Conservation (phyloP, 1,140 invertebrate species). For the Archivesica marissinica region DNA sequence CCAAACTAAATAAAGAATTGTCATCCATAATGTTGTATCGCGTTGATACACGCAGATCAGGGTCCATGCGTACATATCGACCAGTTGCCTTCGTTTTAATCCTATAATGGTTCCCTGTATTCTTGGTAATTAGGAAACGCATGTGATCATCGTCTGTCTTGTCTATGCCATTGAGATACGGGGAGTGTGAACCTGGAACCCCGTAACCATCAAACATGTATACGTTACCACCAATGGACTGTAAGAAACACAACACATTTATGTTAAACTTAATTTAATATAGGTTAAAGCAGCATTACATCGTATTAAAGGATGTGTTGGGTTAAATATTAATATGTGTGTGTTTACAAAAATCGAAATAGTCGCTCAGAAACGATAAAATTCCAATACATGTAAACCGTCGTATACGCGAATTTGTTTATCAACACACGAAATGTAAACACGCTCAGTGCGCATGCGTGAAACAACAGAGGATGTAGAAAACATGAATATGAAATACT, state of each 20-base stretch:
- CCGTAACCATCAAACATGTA: neutral
- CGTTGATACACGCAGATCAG: neutral
- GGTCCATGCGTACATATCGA: neutral
- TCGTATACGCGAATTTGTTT: too few relatives aligned
- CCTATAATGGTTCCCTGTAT: neutral
- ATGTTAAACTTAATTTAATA: too few relatives aligned
- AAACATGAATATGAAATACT: too few relatives aligned
- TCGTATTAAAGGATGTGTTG: too few relatives aligned
- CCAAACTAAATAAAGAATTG: neutral
- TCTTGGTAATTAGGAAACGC: neutral
- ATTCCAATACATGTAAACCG: too few relatives aligned
- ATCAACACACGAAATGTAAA: too few relatives aligned
- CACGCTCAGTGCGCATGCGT: too few relatives aligned
- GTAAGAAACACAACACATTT: neutral
- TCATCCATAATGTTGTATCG: neutral
- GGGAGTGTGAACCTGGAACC: neutral
- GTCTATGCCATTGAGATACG: neutral
- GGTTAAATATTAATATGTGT: too few relatives aligned
- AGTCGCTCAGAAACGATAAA: too few relatives aligned
- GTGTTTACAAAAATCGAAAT: too few relatives aligned
- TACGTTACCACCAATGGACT: neutral
- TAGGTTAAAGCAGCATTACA: too few relatives aligned
- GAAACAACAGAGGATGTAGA: too few relatives aligned
- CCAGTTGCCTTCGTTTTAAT: conserved; percentile 9
- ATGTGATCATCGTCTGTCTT: conserved; percentile 9